A percentile compares a stretch with the other conserved stretches of the same genome.
Conservation (phyloP, 2,888 invertebrate genomes). For the Rhodophaea formosa region DNA sequence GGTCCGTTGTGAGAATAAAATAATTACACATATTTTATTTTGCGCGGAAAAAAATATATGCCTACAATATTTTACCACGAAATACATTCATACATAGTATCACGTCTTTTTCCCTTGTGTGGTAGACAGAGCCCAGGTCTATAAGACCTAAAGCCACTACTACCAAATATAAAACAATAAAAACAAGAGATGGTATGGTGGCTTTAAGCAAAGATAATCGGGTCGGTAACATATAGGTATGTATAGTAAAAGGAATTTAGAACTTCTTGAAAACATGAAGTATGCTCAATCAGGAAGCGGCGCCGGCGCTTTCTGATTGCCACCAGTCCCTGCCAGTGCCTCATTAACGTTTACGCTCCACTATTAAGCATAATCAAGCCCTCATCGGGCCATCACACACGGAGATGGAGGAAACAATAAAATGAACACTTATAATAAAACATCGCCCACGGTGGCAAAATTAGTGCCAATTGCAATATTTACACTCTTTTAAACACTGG, state of each 20-base stretch:
- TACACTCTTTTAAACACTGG: constrained; percentile 22
- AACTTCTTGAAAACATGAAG: constrained; percentile 48
- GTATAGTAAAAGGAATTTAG: no score
- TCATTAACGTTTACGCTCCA: constrained; percentile 71
- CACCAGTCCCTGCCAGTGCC: constrained; percentile 53
- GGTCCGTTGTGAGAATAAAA: no score
- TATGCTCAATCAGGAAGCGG: constrained; percentile 60
- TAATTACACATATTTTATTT: no score
- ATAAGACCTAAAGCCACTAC: no score
- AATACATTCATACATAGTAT: no score
- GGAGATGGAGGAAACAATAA: constrained; percentile 68
- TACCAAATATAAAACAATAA: not conserved
- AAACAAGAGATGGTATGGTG: not conserved
- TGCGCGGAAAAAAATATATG: not conserved
- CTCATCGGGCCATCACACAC: constrained; percentile 70
- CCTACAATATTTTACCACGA: no score
- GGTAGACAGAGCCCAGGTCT: no score
- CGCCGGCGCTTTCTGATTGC: constrained; percentile 51
- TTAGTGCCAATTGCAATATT: constrained; percentile 22
- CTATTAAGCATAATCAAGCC: constrained; percentile 71
- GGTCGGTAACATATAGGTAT: no score
- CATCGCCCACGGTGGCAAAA: constrained; percentile 24
- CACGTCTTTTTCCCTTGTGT: no score
- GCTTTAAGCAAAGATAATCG: not conserved
- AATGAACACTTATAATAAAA: constrained; percentile 57